A percentile compares a stretch with the other conserved stretches of the same genome.
Evolutionary conservation across 2,113 vertebrate species (phyloP).

Genomic region (Ia io): DNA sequence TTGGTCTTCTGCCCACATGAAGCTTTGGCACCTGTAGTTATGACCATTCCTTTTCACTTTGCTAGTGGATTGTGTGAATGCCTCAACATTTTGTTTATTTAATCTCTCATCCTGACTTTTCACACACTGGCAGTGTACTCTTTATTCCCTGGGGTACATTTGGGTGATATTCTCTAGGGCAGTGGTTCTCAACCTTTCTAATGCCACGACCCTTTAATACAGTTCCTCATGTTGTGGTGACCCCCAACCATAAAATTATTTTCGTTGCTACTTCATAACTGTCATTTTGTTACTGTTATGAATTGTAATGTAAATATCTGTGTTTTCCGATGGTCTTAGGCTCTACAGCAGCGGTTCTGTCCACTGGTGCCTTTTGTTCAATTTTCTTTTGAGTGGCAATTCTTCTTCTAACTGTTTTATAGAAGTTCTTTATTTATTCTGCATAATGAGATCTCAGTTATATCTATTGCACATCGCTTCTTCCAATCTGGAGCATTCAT

Average conservation of each 20-base stretch:
- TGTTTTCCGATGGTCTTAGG: too few species aligned
- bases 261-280: too few species aligned
- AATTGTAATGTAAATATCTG: too few species aligned
- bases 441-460: background rate
- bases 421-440: background rate
- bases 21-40: rapidly evolving
- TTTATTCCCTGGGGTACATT: background rate
- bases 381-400: background rate
- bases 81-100: background rate
- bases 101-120: too few species aligned
- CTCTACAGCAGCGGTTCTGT: too few species aligned
- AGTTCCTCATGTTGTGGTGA: too few species aligned
- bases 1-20: too few species aligned
- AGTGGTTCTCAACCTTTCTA: too few species aligned
- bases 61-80: rapidly evolving
- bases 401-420: background rate
- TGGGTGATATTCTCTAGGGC: background rate
- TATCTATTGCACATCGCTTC: rapidly evolving
- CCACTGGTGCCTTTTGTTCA: background rate
- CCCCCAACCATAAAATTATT: too few species aligned
- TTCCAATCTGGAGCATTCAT: background rate
- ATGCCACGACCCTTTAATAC: too few species aligned
- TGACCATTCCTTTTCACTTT: rapidly evolving
- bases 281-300: too few species aligned
- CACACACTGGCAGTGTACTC: rapidly evolving